A percentile compares a stretch with the other conserved stretches of the same genome.
These are phyloP conservation scores for Coenobita brevimanus DNA, from an alignment of 1,140 invertebrate genomes.

Conservation along the genomic window DNA sequence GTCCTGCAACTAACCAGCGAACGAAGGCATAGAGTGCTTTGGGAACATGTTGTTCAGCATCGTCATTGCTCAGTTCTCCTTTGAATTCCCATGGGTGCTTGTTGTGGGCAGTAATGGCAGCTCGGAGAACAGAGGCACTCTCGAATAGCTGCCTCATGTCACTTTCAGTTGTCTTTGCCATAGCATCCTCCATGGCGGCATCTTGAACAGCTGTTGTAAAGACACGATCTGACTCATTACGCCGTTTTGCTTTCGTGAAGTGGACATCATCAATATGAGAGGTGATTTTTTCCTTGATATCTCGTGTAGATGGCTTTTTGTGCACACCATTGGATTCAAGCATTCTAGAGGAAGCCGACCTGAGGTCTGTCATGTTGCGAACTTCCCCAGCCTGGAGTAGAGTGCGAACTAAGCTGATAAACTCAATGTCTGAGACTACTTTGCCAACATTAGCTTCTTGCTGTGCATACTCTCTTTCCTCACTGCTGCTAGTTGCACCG, in stretches of 20 bases:
- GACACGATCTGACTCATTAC: slow-evolving; percentile 1
- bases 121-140: slow-evolving; percentile 6
- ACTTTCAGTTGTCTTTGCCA: neutral
- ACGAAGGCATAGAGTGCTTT: slow-evolving; percentile 3
- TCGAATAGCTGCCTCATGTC: neutral
- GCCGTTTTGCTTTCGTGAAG: too few relatives aligned
- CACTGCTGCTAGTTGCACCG: neutral
- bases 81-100: slow-evolving; percentile 1
- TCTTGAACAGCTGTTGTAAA: slow-evolving; percentile 5
- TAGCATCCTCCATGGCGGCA: slow-evolving; percentile 7
- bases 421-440: slow-evolving; percentile 20
- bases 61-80: neutral
- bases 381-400: slow-evolving; percentile 13
- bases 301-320: too few relatives aligned
- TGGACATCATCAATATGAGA: too few relatives aligned
- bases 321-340: slow-evolving; percentile 33
- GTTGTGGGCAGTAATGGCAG: neutral
- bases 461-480: slow-evolving; percentile 13
- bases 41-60: slow-evolving; percentile 10
- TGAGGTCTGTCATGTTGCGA: too few relatives aligned
- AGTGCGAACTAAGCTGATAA: slow-evolving; percentile 16
- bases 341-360: slow-evolving; percentile 16
- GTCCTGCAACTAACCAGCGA: neutral
- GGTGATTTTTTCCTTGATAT: too few relatives aligned
- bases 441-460: slow-evolving; percentile 29